Evolutionary conservation across 2,888 invertebrate genomes (phyloP).

Genomic region (Synanthedon vespiformis): DNA sequence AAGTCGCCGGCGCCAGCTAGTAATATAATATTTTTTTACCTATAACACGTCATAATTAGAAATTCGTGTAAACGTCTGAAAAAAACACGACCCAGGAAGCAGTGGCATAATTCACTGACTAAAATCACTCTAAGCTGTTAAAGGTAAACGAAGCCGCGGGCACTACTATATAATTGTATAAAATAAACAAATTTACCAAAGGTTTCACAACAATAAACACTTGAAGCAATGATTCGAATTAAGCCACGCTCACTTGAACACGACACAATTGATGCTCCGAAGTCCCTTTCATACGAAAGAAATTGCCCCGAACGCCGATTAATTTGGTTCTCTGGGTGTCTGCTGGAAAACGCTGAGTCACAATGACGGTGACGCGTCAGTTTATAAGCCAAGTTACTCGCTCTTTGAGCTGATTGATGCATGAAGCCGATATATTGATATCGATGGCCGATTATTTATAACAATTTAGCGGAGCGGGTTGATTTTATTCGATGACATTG

Average conservation of each 20-base stretch:
- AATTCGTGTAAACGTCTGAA: no score
- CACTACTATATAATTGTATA: not conserved
- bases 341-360: constrained; percentile 29
- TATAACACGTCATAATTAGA: no score
- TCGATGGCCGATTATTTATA: constrained; percentile 18
- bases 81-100: no score
- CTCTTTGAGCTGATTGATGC: constrained; percentile 35
- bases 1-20: no score
- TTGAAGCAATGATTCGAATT: constrained; percentile 39
- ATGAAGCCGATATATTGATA: constrained; percentile 46
- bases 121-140: no score
- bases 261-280: constrained; percentile 31
- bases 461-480: not conserved
- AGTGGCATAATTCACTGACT: no score
- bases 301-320: constrained; percentile 35
- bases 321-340: constrained; percentile 34
- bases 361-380: constrained; percentile 31
- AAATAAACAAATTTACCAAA: not conserved
- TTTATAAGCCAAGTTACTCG: constrained; percentile 36
- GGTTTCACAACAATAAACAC: constrained; percentile 17
- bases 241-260: constrained; percentile 36
- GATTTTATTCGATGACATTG: not conserved
- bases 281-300: constrained; percentile 21
- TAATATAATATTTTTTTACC: no score
- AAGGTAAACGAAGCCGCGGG: no score